Evolutionary conservation across 2,113 vertebrate species (phyloP).

Genomic region (Cavia porcellus): DNA sequence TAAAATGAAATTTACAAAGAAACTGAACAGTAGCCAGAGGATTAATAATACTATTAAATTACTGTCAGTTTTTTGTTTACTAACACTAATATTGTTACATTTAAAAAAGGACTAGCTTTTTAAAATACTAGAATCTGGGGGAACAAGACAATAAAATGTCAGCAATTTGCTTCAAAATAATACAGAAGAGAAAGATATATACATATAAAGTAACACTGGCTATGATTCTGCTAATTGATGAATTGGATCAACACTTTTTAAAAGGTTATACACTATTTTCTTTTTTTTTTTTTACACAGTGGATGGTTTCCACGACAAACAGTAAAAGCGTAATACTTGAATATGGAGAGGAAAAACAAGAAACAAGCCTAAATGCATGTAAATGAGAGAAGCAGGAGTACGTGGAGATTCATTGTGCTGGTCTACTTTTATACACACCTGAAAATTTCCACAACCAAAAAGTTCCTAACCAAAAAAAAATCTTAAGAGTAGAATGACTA

Average conservation of each 20-base stretch:
- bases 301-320: neutral
- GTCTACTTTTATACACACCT: neutral
- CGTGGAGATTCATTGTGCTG: neutral
- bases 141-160: constrained; percentile 30
- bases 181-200: neutral
- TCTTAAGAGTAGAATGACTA: neutral
- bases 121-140: neutral
- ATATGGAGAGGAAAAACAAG: neutral
- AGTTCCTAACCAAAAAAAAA: neutral
- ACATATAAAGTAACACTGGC: constrained; percentile 5
- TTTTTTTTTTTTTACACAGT: constrained; percentile 7
- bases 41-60: neutral
- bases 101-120: neutral
- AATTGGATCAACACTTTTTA: neutral
- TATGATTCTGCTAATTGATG: neutral
- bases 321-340: neutral
- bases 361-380: neutral
- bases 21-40: neutral
- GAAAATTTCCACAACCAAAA: neutral
- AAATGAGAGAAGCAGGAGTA: neutral
- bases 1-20: constrained; percentile 51
- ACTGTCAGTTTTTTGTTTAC: neutral
- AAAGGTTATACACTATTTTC: constrained; percentile 39
- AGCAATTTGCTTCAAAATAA: constrained; percentile 45
- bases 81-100: neutral